Conservation (phyloP, 2,113 vertebrate species). For the Pipa parva region DNA sequence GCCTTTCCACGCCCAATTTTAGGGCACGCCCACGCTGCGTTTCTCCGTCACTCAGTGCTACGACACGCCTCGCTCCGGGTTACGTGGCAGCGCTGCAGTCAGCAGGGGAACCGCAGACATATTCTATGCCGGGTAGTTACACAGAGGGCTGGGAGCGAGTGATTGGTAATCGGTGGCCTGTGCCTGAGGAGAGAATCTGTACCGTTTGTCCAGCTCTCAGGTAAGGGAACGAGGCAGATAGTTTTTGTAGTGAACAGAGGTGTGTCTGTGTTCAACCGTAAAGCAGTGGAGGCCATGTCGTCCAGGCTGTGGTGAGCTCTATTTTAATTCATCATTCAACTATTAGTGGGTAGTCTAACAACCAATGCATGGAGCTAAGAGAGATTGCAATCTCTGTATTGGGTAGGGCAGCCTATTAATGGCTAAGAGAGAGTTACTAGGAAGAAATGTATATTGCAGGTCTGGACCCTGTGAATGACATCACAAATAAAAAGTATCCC, state of each 20-base stretch:
- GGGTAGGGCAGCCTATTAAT: too few relatives aligned
- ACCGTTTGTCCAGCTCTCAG: not conserved
- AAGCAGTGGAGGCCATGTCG: too few relatives aligned
- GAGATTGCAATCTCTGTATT: too few relatives aligned
- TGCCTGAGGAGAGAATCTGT: not conserved
- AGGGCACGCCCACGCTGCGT: not conserved
- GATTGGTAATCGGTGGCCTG: not conserved
- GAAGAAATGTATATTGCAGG: too few relatives aligned
- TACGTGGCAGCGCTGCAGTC: slow-evolving; percentile 39
- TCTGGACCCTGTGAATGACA: too few relatives aligned
- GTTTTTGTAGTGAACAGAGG: too few relatives aligned
- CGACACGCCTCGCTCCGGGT: slow-evolving; percentile 26
- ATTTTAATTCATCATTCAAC: too few relatives aligned
- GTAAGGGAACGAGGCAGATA: not conserved
- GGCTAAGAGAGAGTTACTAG: too few relatives aligned
- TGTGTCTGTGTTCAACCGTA: not conserved
- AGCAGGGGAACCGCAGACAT: slow-evolving; percentile 17
- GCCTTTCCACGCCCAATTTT: not conserved
- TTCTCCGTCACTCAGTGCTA: not conserved
- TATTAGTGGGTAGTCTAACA: too few relatives aligned
- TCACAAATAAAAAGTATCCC: too few relatives aligned
- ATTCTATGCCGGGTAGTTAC: slow-evolving; percentile 12
- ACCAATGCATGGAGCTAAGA: too few relatives aligned
- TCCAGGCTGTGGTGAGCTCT: too few relatives aligned
- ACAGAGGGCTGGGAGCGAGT: not conserved